Conservation (phyloP, 2,113 vertebrate species). For the Clupea harengus region DNA sequence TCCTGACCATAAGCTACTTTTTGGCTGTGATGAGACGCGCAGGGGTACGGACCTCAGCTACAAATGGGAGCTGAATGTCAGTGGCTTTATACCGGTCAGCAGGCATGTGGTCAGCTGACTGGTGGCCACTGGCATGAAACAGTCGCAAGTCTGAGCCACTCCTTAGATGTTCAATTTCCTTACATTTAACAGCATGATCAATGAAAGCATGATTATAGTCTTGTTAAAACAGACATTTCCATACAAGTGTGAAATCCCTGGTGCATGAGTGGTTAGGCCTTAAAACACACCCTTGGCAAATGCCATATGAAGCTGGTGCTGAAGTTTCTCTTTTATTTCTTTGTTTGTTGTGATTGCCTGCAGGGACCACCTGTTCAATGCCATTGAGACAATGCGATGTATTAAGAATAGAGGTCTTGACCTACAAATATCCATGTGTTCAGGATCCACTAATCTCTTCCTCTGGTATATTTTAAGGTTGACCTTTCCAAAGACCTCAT, state of each 20-base stretch:
- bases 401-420: conserved; percentile 75
- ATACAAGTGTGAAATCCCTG: too few species aligned
- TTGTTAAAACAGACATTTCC: not conserved
- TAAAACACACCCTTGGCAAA: too few species aligned
- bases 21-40: conserved; percentile 69
- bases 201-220: not conserved
- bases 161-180: not conserved
- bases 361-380: conserved; percentile 96
- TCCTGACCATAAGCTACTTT: not conserved
- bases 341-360: conserved; percentile 18
- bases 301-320: not conserved
- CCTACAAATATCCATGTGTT: not conserved
- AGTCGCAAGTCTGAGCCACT: conserved; percentile 46
- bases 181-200: not conserved
- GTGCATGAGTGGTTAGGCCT: too few species aligned
- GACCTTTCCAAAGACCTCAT: conserved; percentile 91
- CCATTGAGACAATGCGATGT: conserved; percentile 90
- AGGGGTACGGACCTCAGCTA: conserved; percentile 77
- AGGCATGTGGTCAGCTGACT: conserved; percentile 54
- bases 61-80: conserved; percentile 74
- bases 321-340: not conserved
- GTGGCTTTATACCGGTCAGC: conserved; percentile 33
- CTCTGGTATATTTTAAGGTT: conserved; percentile 78
- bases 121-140: conserved; percentile 45
- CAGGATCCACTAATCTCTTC: not conserved